Evolutionary conservation across 2,113 vertebrate genomes (phyloP).

Genomic region (Felis chaus): DNA sequence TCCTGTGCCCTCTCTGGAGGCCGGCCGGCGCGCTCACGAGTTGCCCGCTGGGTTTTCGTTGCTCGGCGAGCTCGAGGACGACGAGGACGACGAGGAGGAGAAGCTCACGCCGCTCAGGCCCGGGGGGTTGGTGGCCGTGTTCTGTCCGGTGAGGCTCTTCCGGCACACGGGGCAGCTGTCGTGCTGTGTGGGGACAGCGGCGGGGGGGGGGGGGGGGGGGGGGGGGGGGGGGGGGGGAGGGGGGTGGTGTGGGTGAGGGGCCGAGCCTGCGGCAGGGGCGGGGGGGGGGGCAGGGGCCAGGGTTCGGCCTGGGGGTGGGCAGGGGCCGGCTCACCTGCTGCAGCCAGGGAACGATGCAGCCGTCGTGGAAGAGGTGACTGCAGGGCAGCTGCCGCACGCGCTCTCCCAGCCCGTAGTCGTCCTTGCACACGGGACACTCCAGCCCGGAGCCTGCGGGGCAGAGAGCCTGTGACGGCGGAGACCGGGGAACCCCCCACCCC

Average conservation of each 20-base stretch:
- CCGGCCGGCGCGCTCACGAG: slow-evolving; percentile 84
- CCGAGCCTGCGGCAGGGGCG: accelerated
- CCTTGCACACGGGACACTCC: slow-evolving; percentile 99
- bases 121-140: slow-evolving; percentile 97
- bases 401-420: slow-evolving; percentile 94
- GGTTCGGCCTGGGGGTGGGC: no score
- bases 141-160: slow-evolving; percentile 98
- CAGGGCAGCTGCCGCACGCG: slow-evolving; percentile 95
- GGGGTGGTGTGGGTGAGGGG: neutral
- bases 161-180: slow-evolving; percentile 98
- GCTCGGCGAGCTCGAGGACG: slow-evolving; percentile 92
- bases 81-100: slow-evolving; percentile 91
- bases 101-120: slow-evolving; percentile 95
- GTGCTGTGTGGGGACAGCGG: slow-evolving; percentile 87
- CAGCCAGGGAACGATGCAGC: slow-evolving; percentile 98
- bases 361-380: slow-evolving; percentile 97
- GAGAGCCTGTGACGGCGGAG: neutral
- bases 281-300: no score
- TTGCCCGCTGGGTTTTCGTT: slow-evolving; percentile 93
- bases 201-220: neutral
- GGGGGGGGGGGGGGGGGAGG: accelerated
- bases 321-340: slow-evolving; percentile 90
- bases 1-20: neutral
- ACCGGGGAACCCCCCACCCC: neutral
- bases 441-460: slow-evolving; percentile 89